Conservation (phyloP, 2,888 invertebrate species). For the Eupithecia abbreviata region DNA sequence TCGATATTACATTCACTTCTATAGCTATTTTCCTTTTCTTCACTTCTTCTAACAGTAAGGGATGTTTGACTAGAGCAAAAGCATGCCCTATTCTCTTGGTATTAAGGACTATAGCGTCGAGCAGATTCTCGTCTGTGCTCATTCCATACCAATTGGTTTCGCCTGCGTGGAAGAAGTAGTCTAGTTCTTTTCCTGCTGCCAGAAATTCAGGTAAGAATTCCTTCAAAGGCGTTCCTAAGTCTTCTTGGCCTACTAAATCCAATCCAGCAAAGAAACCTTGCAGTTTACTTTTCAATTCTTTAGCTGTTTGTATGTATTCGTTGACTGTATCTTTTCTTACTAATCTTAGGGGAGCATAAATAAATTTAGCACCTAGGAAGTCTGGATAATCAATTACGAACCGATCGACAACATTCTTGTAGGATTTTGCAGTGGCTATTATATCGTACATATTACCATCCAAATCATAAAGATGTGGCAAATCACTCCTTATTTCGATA, state of each 20-base stretch:
- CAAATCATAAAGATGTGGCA: slow-evolving; percentile 87
- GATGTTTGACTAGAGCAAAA: slow-evolving; percentile 89
- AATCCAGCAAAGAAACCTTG: slow-evolving; percentile 91
- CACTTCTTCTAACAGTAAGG: slow-evolving; percentile 84
- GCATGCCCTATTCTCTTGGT: slow-evolving; percentile 91
- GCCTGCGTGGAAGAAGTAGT: slow-evolving; percentile 91
- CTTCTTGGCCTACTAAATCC: slow-evolving; percentile 93
- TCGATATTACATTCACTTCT: slow-evolving; percentile 92
- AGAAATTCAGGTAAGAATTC: slow-evolving; percentile 84
- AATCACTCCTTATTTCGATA: slow-evolving; percentile 86
- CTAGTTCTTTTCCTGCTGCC: slow-evolving; percentile 72
- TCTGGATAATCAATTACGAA: slow-evolving; percentile 85
- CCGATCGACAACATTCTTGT: slow-evolving; percentile 81
- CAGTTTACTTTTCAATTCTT: slow-evolving; percentile 73
- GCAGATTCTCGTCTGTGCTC: slow-evolving; percentile 87
- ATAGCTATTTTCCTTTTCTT: slow-evolving; percentile 86
- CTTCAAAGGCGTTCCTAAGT: slow-evolving; percentile 85
- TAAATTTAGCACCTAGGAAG: slow-evolving; percentile 87
- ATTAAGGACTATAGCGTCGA: slow-evolving; percentile 89
- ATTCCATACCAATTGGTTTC: slow-evolving; percentile 90
- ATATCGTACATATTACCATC: slow-evolving; percentile 83
- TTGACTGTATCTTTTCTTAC: slow-evolving; percentile 62
- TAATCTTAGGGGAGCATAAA: slow-evolving; percentile 86
- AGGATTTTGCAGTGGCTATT: slow-evolving; percentile 81
- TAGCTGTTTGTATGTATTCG: slow-evolving; percentile 75